Percentiles rank a stretch among this genome's conserved stretches.
These are phyloP conservation scores for Andrena trimmerana DNA, from an alignment of 2,888 invertebrate species.

Conservation along the genomic window DNA sequence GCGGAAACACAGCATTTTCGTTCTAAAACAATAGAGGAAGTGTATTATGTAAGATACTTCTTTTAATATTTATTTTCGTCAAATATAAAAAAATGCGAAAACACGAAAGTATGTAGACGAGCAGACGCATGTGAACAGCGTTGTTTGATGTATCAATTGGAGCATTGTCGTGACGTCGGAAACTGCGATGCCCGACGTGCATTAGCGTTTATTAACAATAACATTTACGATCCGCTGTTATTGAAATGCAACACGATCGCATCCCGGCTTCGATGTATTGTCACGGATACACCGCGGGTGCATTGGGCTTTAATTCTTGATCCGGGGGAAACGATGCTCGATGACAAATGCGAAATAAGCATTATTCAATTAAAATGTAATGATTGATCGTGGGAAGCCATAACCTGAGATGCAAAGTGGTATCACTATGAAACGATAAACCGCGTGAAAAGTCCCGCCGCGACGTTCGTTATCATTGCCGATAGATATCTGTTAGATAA, in stretches of 20 bases:
- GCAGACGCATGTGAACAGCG: neutral
- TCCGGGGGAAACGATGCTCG: neutral
- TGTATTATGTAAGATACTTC: slow-evolving; percentile 31
- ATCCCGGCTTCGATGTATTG: slow-evolving; percentile 12
- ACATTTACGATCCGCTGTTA: slow-evolving; percentile 19
- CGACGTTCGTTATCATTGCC: slow-evolving; percentile 5
- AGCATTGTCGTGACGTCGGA: slow-evolving; percentile 8
- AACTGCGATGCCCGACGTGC: neutral
- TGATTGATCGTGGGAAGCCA: slow-evolving; percentile 55
- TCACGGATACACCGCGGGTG: slow-evolving; percentile 11
- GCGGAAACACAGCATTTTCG: slow-evolving; percentile 67
- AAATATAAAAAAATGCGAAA: slow-evolving; percentile 15
- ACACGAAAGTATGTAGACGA: neutral
- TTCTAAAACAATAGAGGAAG: slow-evolving; percentile 55
- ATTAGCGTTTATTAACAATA: slow-evolving; percentile 30
- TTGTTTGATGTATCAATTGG: slow-evolving; percentile 19
- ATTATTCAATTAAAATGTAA: slow-evolving; percentile 58
- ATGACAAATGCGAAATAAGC: slow-evolving; percentile 17
- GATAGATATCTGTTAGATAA: slow-evolving; percentile 4
- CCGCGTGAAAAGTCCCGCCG: slow-evolving; percentile 21
- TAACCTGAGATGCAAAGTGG: slow-evolving; percentile 74
- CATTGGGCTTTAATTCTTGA: neutral
- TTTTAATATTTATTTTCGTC: slow-evolving; percentile 41
- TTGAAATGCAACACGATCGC: slow-evolving; percentile 20
- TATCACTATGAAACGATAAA: slow-evolving; percentile 38